Percentiles rank a stretch among this genome's conserved stretches.
Conservation (phyloP, 2,888 invertebrate species). For the Sepiola atlantica region DNA sequence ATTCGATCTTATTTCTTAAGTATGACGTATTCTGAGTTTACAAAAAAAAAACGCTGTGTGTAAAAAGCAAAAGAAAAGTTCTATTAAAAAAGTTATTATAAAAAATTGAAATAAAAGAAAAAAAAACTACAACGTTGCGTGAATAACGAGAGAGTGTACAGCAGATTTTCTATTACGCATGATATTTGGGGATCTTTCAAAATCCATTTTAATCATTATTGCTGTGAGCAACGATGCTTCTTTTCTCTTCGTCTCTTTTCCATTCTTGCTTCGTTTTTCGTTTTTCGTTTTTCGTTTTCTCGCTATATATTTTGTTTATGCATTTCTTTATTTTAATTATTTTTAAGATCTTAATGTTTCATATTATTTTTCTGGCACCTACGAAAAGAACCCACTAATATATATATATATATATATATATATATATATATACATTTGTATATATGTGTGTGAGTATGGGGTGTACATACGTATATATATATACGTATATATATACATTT, state of each 20-base stretch:
- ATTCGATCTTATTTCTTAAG: neutral
- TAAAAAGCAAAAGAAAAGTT: neutral
- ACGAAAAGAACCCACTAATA: too few species aligned
- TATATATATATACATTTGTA: too few species aligned
- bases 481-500: too few species aligned
- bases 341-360: neutral
- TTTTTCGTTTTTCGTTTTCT: neutral
- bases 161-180: neutral
- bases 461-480: too few species aligned
- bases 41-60: neutral
- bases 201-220: slow-evolving; percentile 32
- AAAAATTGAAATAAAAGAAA: neutral
- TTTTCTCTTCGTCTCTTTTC: neutral
- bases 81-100: neutral
- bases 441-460: too few species aligned
- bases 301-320: neutral
- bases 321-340: neutral
- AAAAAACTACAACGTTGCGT: neutral
- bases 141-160: neutral
- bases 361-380: neutral
- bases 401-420: too few species aligned
- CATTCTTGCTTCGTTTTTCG: neutral
- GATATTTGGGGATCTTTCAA: neutral
- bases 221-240: neutral
- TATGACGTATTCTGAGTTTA: neutral